Conservation (phyloP, 2,797 vertebrate species). For the Ispidina lecontei region DNA sequence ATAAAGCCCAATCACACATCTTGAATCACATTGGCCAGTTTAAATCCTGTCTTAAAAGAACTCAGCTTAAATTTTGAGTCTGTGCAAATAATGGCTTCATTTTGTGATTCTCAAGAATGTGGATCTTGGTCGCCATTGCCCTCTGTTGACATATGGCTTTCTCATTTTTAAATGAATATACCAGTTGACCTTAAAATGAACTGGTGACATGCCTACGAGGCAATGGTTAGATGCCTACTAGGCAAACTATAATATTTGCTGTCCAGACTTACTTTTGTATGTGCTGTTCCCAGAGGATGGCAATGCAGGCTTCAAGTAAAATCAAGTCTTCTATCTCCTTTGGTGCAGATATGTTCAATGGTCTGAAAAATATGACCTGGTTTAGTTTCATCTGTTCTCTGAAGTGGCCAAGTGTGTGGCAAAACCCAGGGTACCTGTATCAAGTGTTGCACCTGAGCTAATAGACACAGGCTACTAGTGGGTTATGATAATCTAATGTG, state of each 20-base stretch:
- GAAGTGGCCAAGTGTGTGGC: background rate
- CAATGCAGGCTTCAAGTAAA: background rate
- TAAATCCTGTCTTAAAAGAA: constrained; percentile 9
- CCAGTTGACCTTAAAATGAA: background rate
- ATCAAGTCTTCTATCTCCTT: background rate
- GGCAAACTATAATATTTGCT: background rate
- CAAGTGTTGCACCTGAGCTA: background rate
- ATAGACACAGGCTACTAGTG: background rate
- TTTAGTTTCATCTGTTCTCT: background rate
- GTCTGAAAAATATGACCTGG: background rate
- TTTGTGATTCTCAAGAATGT: background rate
- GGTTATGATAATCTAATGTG: background rate
- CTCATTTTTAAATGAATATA: background rate
- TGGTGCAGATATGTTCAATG: background rate
- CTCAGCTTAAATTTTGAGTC: background rate
- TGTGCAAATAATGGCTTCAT: background rate
- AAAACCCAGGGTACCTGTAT: background rate
- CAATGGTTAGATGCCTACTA: background rate
- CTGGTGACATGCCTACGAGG: background rate
- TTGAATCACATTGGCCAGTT: constrained; percentile 14
- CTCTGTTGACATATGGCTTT: background rate
- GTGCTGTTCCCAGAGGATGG: background rate
- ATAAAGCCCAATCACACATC: background rate
- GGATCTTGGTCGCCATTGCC: background rate
- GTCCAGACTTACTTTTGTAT: background rate